Base-by-base conservation (phyloP, 2,888 invertebrate genomes). In the Salticus scenicus region DNA sequence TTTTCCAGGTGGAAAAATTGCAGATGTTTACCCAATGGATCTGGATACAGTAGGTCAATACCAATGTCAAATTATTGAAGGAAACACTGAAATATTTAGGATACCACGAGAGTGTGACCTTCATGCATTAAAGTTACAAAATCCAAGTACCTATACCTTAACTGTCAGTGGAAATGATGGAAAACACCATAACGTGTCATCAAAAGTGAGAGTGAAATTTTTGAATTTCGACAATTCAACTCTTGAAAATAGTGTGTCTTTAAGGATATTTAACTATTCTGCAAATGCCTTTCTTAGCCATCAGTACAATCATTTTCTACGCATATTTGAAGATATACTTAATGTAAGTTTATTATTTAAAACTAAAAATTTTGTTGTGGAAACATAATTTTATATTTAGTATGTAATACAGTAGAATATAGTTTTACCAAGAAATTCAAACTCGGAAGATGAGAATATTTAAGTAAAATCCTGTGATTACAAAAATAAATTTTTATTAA, bases 1-100 rank as follows among this genome's bases (percentile, higher is more conserved):
- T 12, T 88, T 89, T 5, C 95, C 96, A 0, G 90, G 93, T 28
- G 95, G 95, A n/a, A 95, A 95, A 91, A 95, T 98, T 88, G 98
- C 97, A 8, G 94, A 97, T 91, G 95, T 98, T 0, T 96, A 95
- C 91, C 98, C 98, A 0, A 95, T 96, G 90, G 98, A 98, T 92
- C 94, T 95, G 0, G 98, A 98, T 91, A 93, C 94, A n/a, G 94
- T 94, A 75, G 98, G 98, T 2, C 95, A 96, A 90, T 98, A 98
- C 90, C 94, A 93, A 89, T 98, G 98, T 90, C 94, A 94, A 90
- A 94, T 97, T 88, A 92, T 96, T 89, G 89, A 89, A 57, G 90
- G 90, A 8, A 89, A 89, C 66, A 87, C 87, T 20, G 93, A 92
- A 73, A 88, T 90, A 24, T 92, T 93, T 88, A 89, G 89, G 31